Evolutionary conservation across 1,140 invertebrate genomes (phyloP), one percentile per base, ranked within the genome.

Genomic region (Drosophila pseudoobscura): DNA sequence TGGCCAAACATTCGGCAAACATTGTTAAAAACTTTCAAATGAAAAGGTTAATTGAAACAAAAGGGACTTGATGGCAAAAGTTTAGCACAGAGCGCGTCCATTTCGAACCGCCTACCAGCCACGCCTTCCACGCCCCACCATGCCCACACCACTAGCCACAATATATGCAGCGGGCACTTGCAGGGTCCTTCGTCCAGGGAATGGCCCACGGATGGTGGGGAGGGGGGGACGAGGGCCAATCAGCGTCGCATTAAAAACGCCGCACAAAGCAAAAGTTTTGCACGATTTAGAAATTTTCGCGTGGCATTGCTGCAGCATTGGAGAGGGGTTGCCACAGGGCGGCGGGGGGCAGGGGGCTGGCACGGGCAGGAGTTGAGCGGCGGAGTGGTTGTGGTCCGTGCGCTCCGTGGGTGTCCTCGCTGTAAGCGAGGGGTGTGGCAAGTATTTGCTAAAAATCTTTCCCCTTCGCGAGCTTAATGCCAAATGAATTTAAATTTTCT

Each of bases 41-140:
- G 78, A 88, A 88, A 88, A 88, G 83, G 83, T 88, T 88, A 88
- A 88, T 88, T 88, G 83, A 88, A 88, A 88, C 83, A 88, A 88
- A 87, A 74, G 79, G 75, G 64, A 87, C 74, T 85, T 85, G 80
- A 82, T 85, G 83, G 83, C 75, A 77, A 77, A 88, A 87, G 65
- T 88, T 88, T 88, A 66, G 68, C 72, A 61, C 69, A 66, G 76
- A 66, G 76, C 73, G 73, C 80, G 73, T 64, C 60, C 76, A 50
- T 29, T 68, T 80, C 54, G 62, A 60, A 51, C 55, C 72, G 62
- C 71, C 73, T 26, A 78, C 44, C 69, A 59, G 31, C 46, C 35
- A 60, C 55, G 64, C 69, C 83, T 39, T 39, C 3, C 60, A 7
- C 20, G 31, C 45, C 41, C 24, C 24, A 24, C 24, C 2, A 2